These are phyloP conservation scores for Bombus confusus DNA, from an alignment of 1,140 invertebrate genomes.

Conservation along the genomic window DNA sequence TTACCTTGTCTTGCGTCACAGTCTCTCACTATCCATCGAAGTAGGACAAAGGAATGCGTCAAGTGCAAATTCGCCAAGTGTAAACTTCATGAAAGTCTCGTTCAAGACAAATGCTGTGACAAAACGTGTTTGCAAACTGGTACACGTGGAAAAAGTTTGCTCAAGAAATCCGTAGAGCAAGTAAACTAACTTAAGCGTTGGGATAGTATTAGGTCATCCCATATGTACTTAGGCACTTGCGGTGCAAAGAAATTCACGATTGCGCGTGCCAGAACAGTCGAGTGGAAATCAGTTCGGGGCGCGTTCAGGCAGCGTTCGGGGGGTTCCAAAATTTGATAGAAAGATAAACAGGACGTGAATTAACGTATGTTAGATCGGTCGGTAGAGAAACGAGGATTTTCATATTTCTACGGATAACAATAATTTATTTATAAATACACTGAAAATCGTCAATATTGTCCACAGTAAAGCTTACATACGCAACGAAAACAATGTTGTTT, in stretches of 20 bases:
- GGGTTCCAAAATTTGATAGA: too few relatives aligned
- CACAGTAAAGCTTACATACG: conserved; percentile 35
- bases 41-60: too few relatives aligned
- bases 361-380: not conserved
- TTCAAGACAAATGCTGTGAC: not conserved
- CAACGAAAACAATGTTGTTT: conserved; percentile 27
- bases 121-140: not conserved
- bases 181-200: too few relatives aligned
- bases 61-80: not conserved
- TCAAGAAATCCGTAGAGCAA: too few relatives aligned
- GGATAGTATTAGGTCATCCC: too few relatives aligned
- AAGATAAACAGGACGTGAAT: not conserved
- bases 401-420: conserved; percentile 55
- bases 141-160: not conserved
- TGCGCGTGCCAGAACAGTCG: too few relatives aligned
- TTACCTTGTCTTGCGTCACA: too few relatives aligned
- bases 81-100: not conserved
- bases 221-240: too few relatives aligned
- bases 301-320: too few relatives aligned
- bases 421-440: conserved; percentile 76
- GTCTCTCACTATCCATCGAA: too few relatives aligned
- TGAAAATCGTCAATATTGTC: conserved; percentile 63
- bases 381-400: not conserved
- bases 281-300: too few relatives aligned
- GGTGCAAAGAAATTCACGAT: too few relatives aligned